phyloP scores from a whole-genome alignment of 2,797 vertebrate genomes.

The Dryobates pubescens region DNA sequence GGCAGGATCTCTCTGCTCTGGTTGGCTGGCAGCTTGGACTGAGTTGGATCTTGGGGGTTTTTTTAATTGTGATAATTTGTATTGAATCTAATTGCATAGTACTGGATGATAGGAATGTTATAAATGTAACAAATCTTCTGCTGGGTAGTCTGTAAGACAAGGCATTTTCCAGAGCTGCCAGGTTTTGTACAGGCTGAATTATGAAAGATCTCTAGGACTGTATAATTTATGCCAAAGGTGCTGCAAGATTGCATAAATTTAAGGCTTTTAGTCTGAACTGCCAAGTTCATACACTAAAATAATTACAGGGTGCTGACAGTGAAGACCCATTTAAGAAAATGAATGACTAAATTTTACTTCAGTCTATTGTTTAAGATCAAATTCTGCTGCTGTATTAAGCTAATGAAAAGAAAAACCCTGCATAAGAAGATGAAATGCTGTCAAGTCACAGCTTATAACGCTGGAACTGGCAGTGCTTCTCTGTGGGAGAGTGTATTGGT shows the following conservation, averaged over 20 bases:
- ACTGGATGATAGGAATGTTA: conserved; percentile 7
- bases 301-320: conserved; percentile 63
- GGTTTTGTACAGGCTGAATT: conserved; percentile 39
- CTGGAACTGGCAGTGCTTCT: conserved; percentile 29
- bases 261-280: conserved; percentile 28
- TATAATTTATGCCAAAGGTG: conserved; percentile 44
- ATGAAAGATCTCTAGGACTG: conserved; percentile 12
- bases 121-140: conserved; percentile 27
- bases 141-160: background rate
- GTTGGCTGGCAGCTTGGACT: conserved; percentile 2
- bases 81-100: conserved; percentile 10
- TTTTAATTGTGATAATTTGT: conserved; percentile 23
- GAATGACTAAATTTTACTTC: conserved; percentile 22
- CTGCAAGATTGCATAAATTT: conserved; percentile 9
- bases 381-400: conserved; percentile 15
- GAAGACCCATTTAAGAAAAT: conserved; percentile 33
- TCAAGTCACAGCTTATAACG: conserved; percentile 70
- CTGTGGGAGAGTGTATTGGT: background rate
- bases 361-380: conserved; percentile 71
- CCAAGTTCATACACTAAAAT: conserved; percentile 1
- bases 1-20: background rate
- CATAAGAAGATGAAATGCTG: conserved; percentile 67
- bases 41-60: background rate
- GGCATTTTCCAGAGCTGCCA: conserved; percentile 13
- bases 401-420: background rate